Percentiles rank a stretch among this genome's conserved stretches.
These are phyloP conservation scores for Cotesia typhae DNA, from an alignment of 1,140 invertebrate genomes.

Conservation along the genomic window DNA sequence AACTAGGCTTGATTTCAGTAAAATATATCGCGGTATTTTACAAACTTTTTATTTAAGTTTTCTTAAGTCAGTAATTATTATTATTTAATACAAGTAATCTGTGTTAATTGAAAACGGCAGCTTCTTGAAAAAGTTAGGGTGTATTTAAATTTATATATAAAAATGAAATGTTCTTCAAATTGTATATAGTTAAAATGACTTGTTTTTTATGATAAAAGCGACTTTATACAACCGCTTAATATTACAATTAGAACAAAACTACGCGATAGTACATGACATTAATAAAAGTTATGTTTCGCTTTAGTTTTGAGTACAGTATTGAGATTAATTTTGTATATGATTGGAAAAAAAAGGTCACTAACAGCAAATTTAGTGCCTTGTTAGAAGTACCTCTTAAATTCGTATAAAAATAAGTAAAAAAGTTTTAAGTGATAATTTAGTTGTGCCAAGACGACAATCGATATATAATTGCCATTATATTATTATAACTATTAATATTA, in stretches of 20 bases:
- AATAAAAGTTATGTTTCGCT: conserved; percentile 17
- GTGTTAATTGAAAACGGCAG: neutral
- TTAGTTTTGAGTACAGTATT: conserved; percentile 33
- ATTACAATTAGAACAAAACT: neutral
- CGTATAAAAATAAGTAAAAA: neutral
- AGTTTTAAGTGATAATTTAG: conserved; percentile 27
- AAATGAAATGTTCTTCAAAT: neutral
- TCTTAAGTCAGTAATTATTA: too few species aligned
- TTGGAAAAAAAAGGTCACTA: neutral
- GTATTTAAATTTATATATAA: too few species aligned
- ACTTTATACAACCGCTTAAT: neutral
- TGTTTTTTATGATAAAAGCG: too few species aligned
- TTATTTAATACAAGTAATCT: neutral
- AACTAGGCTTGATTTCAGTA: neutral
- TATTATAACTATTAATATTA: conserved; percentile 1
- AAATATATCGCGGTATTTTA: neutral
- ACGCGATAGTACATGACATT: too few species aligned
- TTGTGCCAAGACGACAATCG: conserved; percentile 14
- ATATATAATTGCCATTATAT: conserved; percentile 14
- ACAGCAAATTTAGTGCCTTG: neutral
- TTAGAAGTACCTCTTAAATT: conserved; percentile 3
- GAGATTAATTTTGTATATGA: conserved; percentile 17
- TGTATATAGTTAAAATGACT: neutral
- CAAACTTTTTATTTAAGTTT: neutral
- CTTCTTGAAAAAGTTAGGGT: too few species aligned